A percentile compares a stretch with the other conserved stretches of the same genome.
These are phyloP conservation scores for Tethya wilhelma DNA, from an alignment of 37 sponge, comb jelly and placozoan genomes.

Conservation along the genomic window DNA sequence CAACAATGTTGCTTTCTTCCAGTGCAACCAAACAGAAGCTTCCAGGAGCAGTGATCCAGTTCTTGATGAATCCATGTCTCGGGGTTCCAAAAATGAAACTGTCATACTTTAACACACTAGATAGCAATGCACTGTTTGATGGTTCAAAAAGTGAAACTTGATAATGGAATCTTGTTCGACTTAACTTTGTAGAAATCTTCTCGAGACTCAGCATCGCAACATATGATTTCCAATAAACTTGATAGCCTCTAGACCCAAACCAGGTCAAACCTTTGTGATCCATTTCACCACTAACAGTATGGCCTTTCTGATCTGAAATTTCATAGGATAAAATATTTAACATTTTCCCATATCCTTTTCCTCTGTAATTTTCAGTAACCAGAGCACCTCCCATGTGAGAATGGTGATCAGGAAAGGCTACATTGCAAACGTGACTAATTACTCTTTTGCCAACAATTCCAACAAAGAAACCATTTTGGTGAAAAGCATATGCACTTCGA, in stretches of 20 bases:
- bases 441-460: not conserved
- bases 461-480: not conserved
- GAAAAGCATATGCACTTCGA: not conserved
- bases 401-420: not conserved
- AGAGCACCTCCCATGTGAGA: not conserved
- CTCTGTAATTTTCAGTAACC: not conserved
- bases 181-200: not conserved
- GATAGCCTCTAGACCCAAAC: not conserved
- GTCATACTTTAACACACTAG: not conserved
- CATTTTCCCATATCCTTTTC: not conserved
- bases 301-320: not conserved
- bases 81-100: no score
- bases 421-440: not conserved
- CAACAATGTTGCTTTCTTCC: not conserved
- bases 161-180: no score
- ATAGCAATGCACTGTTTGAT: no score
- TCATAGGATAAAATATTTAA: not conserved
- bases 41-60: slow-evolving; percentile 1
- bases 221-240: not conserved
- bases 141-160: no score
- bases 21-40: not conserved
- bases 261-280: not conserved
- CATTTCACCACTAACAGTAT: not conserved
- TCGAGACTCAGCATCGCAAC: slow-evolving; percentile 7
- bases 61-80: not conserved